Evolutionary conservation across 2,888 invertebrate genomes (phyloP), one percentile per base, ranked within the genome.

Genomic region (Heliothis peltigera): DNA sequence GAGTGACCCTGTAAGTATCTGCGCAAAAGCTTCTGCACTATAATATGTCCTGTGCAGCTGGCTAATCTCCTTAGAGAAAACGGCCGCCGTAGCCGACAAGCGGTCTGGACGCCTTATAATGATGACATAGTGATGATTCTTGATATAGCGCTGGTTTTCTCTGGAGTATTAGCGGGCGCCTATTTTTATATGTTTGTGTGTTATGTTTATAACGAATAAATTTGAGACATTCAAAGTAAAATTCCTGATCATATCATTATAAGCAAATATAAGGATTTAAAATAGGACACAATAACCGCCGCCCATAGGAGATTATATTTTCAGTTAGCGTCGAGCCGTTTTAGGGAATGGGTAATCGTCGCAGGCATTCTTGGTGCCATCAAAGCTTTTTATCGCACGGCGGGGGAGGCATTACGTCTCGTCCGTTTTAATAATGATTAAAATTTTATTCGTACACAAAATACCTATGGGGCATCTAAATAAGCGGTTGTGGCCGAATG

Each of bases 401-500:
- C 78, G 55, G 60, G 73, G 76, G 70, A 75, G 68, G 63, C 64
- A 77, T 77, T 69, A 54, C 56, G 42, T 48, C n/a, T n/a, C 71
- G 70, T 79, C 68, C 66, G 65, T 75, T 80, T 80, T 80, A 79
- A 79, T 79, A 80, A 79, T 77, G 77, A 79, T 80, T 79, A 80
- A 80, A 80, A 79, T 70, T 79, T 80, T 79, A 71, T 80, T 80
- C 77, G 65, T 70, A 69, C 54, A 60, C 69, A 43, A 61, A 71
- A 68, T 72, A 69, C 74, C 59, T 66, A 58, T 19, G 48, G 76
- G 70, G 80, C 74, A 64, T 61, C 60, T 51, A 79, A 79, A 72
- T 63, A 67, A 71, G 77, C 78, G 80, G 59, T 54, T 64, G 58
- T 55, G 54, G 43, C 60, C 47, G 70, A 48, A 64, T 48, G 63